Percentiles rank a stretch among this genome's conserved stretches.
Evolutionary conservation across 1,140 invertebrate species (phyloP).

Genomic region (Drosophila nigrodunni): DNA sequence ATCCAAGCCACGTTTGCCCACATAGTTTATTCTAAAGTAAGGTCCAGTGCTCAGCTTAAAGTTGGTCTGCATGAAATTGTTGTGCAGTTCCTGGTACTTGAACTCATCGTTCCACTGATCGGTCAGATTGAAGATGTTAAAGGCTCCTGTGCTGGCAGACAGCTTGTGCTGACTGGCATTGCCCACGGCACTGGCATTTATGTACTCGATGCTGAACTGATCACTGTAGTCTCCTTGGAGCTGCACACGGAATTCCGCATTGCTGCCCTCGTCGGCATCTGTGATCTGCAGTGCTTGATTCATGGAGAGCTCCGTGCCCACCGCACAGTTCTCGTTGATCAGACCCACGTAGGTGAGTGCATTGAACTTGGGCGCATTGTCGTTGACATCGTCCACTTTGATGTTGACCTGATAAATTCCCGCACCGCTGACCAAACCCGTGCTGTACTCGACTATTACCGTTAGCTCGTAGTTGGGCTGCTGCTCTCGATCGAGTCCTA

Average conservation of each 20-base stretch:
- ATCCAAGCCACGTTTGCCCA: constrained; percentile 88
- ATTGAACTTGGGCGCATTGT: constrained; percentile 94
- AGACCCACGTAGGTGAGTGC: constrained; percentile 89
- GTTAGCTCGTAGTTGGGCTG: constrained; percentile 91
- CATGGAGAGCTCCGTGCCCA: constrained; percentile 90
- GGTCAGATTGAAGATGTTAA: constrained; percentile 80
- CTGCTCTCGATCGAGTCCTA: constrained; percentile 91
- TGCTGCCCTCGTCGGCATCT: constrained; percentile 92
- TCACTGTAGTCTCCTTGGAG: constrained; percentile 91
- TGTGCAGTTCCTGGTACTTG: constrained; percentile 80
- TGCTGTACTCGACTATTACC: constrained; percentile 90
- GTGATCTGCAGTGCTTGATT: constrained; percentile 88
- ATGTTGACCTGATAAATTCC: constrained; percentile 92
- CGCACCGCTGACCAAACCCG: constrained; percentile 88
- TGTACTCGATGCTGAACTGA: constrained; percentile 89
- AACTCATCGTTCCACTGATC: constrained; percentile 83
- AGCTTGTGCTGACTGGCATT: constrained; percentile 60
- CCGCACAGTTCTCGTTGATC: constrained; percentile 91
- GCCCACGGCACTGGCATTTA: constrained; percentile 46
- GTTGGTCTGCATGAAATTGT: constrained; percentile 72
- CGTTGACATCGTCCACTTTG: constrained; percentile 94
- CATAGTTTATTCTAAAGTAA: constrained; percentile 73
- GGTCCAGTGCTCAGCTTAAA: constrained; percentile 66
- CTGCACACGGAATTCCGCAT: constrained; percentile 90
- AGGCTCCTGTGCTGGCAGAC: constrained; percentile 43